Evolutionary conservation across 1,140 invertebrate genomes (phyloP).

Genomic region (Pseudomyrmex gracilis): DNA sequence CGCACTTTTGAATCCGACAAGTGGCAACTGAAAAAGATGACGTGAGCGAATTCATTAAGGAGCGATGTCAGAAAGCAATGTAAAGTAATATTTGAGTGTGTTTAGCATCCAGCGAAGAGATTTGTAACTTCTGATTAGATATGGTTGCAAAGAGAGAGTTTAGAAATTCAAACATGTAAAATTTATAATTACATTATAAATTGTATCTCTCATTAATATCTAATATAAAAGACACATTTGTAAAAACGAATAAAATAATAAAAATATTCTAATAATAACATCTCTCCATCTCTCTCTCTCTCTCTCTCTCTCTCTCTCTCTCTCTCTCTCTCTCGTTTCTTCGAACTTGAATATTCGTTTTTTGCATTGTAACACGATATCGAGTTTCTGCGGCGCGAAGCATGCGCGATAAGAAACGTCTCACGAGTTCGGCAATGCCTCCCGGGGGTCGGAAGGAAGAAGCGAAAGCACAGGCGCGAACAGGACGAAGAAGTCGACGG

Average conservation of each 20-base stretch:
- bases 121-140: too few relatives aligned
- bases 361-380: background rate
- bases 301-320: too few relatives aligned
- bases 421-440: slow-evolving; percentile 26
- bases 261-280: too few relatives aligned
- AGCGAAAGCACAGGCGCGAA: slow-evolving; percentile 23
- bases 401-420: slow-evolving; percentile 30
- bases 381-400: background rate
- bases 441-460: slow-evolving; percentile 25
- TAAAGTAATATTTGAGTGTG: background rate
- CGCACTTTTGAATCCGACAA: slow-evolving; percentile 13
- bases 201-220: too few relatives aligned
- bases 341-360: background rate
- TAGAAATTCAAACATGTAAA: too few relatives aligned
- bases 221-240: too few relatives aligned
- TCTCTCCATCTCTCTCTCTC: too few relatives aligned
- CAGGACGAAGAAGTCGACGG: slow-evolving; percentile 23
- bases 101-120: too few relatives aligned
- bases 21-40: background rate
- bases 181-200: too few relatives aligned
- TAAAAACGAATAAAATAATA: too few relatives aligned
- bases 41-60: background rate
- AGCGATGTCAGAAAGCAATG: background rate
- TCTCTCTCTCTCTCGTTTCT: background rate
- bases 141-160: too few relatives aligned